phyloP scores from a whole-genome alignment of 2,797 vertebrate genomes.

The Mus spretus region DNA sequence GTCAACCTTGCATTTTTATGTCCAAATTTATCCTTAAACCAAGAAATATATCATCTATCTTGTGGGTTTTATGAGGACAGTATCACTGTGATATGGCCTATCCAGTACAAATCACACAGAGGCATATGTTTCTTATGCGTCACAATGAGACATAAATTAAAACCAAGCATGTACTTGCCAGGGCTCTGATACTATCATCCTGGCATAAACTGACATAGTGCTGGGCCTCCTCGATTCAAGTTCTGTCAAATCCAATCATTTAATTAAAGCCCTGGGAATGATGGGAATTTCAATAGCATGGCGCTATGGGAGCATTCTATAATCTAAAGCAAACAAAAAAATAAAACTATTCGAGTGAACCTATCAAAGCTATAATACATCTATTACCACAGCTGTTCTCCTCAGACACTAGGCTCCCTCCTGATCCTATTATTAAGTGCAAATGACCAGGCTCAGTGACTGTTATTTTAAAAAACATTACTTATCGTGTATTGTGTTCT shows the following conservation, averaged over 20 bases:
- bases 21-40: slow-evolving; percentile 31
- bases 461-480: slow-evolving; percentile 89
- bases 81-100: slow-evolving; percentile 22
- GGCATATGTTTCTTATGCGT: slow-evolving; percentile 53
- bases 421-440: slow-evolving; percentile 88
- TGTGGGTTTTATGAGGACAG: slow-evolving; percentile 46
- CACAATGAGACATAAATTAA: slow-evolving; percentile 78
- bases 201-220: slow-evolving; percentile 75
- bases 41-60: not conserved
- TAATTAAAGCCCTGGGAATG: slow-evolving; percentile 88
- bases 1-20: not conserved
- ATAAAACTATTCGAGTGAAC: slow-evolving; percentile 85
- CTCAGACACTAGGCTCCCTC: slow-evolving; percentile 85
- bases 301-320: slow-evolving; percentile 82
- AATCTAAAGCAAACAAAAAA: slow-evolving; percentile 85
- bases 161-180: slow-evolving; percentile 67
- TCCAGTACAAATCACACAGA: slow-evolving; percentile 53
- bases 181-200: slow-evolving; percentile 76
- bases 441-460: slow-evolving; percentile 89
- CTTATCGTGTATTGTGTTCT: slow-evolving; percentile 87
- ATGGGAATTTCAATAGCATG: slow-evolving; percentile 86
- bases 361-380: slow-evolving; percentile 86
- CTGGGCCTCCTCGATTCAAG: slow-evolving; percentile 80
- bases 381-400: slow-evolving; percentile 87
- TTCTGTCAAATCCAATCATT: slow-evolving; percentile 83